Percentiles rank a stretch among this genome's conserved stretches.
phyloP scores from a whole-genome alignment of 2,113 vertebrate genomes.

The Tursiops truncatus region DNA sequence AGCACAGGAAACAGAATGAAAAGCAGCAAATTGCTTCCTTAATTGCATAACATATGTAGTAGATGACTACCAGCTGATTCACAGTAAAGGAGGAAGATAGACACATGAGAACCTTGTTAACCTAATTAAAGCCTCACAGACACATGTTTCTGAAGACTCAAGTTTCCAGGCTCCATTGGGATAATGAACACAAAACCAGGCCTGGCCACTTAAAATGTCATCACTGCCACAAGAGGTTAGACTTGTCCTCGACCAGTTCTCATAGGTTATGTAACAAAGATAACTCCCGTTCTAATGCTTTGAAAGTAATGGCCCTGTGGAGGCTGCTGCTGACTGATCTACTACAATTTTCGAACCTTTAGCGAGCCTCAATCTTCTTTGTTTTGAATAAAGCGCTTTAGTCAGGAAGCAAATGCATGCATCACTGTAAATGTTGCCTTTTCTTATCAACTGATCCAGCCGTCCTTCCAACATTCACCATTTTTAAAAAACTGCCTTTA shows the following conservation, averaged over 20 bases:
- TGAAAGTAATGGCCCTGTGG: not conserved
- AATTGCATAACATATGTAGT: not conserved
- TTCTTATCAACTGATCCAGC: constrained; percentile 46
- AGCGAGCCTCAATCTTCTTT: not conserved
- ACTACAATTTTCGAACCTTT: not conserved
- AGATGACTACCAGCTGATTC: constrained; percentile 23
- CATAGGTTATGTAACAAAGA: not conserved
- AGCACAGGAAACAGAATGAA: constrained; percentile 50
- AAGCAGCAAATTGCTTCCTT: constrained; percentile 25
- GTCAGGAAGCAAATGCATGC: constrained; percentile 23
- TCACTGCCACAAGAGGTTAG: accelerated
- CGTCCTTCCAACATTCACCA: constrained; percentile 18
- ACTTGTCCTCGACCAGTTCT: not conserved
- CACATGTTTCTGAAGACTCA: not conserved
- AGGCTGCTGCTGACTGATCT: constrained; percentile 19
- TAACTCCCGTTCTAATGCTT: not conserved
- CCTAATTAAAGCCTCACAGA: constrained; percentile 39
- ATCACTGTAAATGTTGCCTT: not conserved
- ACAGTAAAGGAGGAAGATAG: not conserved
- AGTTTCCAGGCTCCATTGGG: not conserved
- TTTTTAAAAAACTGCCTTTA: constrained; percentile 28
- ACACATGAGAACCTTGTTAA: constrained; percentile 47
- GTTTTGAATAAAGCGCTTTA: constrained; percentile 33
- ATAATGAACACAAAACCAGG: constrained; percentile 4
- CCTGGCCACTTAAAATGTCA: constrained; percentile 50